Conservation (phyloP, 2,797 vertebrate genomes). For the Limosa lapponica region DNA sequence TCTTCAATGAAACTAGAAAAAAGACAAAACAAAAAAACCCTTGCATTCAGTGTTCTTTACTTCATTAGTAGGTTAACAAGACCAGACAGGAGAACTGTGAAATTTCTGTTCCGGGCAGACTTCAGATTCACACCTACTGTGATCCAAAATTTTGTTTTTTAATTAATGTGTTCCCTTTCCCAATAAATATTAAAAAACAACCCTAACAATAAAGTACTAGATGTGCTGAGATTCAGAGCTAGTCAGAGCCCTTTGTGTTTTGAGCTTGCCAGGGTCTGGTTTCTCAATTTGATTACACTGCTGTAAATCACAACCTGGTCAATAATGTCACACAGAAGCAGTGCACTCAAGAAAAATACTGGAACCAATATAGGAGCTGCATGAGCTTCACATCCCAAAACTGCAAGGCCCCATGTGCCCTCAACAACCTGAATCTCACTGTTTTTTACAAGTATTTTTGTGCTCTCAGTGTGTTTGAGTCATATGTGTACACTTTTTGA, state of each 20-base stretch:
- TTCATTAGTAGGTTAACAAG: conserved; percentile 6
- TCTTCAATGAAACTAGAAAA: not conserved
- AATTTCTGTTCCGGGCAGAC: not conserved
- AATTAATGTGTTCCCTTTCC: conserved; percentile 1
- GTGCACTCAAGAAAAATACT: not conserved
- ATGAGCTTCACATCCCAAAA: not conserved
- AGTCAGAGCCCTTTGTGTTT: not conserved
- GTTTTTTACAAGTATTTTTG: not conserved
- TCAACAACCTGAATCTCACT: not conserved
- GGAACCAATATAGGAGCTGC: not conserved
- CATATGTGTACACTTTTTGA: not conserved
- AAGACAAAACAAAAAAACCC: not conserved
- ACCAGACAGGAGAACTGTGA: not conserved
- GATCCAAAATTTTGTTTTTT: not conserved
- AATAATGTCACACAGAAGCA: not conserved
- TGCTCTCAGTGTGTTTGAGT: not conserved
- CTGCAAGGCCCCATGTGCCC: not conserved
- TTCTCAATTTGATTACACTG: not conserved
- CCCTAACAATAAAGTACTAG: not conserved
- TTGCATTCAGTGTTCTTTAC: not conserved
- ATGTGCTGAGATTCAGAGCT: not conserved
- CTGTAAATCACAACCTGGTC: not conserved
- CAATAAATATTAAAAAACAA: not conserved
- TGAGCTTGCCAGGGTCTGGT: not conserved
- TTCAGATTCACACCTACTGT: not conserved